Conservation (phyloP, 2,797 vertebrate species). For the Hybognathus amarus region DNA sequence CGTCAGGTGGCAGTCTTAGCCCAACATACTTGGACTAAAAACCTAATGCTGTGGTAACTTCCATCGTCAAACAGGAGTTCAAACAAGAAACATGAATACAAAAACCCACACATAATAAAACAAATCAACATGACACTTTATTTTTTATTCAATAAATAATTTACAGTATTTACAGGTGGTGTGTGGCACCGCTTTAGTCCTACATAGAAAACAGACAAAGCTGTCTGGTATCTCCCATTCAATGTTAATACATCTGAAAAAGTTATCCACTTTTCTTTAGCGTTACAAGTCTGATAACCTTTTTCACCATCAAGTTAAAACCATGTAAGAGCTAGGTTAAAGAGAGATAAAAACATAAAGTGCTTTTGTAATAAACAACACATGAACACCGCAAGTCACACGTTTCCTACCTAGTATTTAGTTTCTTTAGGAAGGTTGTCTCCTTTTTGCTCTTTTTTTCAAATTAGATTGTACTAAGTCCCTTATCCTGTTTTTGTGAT, state of each 20-base stretch:
- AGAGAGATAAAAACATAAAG: conserved; percentile 80
- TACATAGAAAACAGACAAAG: conserved; percentile 78
- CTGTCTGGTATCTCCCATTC: conserved; percentile 71
- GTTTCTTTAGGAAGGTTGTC: conserved; percentile 29
- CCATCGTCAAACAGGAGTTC: not conserved
- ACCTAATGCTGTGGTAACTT: not conserved
- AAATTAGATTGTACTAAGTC: conserved; percentile 13
- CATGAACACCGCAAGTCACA: conserved; percentile 67
- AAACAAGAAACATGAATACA: conserved; percentile 38
- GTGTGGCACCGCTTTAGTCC: conserved; percentile 79
- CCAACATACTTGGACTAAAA: not conserved
- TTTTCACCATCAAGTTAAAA: conserved; percentile 68
- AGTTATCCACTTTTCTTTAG: conserved; percentile 57
- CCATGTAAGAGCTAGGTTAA: conserved; percentile 72
- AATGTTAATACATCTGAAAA: conserved; percentile 58
- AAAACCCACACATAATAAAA: conserved; percentile 47
- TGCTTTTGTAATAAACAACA: conserved; percentile 79
- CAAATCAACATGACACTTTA: conserved; percentile 74
- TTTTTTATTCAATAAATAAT: conserved; percentile 97
- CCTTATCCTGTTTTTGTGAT: conserved; percentile 58
- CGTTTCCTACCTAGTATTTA: conserved; percentile 55
- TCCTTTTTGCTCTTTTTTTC: conserved; percentile 51
- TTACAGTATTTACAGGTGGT: conserved; percentile 93
- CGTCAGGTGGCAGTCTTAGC: conserved; percentile 48
- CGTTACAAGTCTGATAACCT: conserved; percentile 66